A percentile compares a stretch with the other conserved stretches of the same genome.
phyloP scores from a whole-genome alignment of 2,888 invertebrate species.

The Idaea straminata region DNA sequence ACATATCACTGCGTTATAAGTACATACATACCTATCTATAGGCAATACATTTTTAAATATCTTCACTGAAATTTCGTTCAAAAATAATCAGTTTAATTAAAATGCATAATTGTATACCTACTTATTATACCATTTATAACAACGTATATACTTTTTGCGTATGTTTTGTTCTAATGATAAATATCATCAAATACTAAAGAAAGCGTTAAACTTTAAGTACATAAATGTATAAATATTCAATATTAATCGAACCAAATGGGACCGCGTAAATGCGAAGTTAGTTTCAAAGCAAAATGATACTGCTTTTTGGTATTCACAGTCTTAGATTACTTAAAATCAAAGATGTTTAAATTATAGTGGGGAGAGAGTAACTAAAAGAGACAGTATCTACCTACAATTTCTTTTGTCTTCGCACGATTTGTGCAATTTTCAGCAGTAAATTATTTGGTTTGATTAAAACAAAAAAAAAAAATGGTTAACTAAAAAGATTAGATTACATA shows the following conservation, averaged over 20 bases:
- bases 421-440: no score
- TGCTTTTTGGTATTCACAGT: slow-evolving; percentile 56
- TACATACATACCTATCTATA: not conserved
- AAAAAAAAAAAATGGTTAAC: no score
- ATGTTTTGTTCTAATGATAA: no score
- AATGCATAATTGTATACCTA: not conserved
- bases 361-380: no score
- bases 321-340: slow-evolving; percentile 28
- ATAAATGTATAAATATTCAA: not conserved
- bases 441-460: no score
- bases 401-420: no score
- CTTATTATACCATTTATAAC: not conserved
- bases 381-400: no score
- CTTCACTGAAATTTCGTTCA: not conserved
- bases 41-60: not conserved
- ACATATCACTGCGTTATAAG: not conserved
- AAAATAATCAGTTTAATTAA: not conserved
- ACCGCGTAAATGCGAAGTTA: not conserved
- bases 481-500: no score
- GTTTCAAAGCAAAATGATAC: slow-evolving; percentile 34
- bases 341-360: slow-evolving; percentile 17
- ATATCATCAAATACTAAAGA: no score
- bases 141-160: no score
- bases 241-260: not conserved
- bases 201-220: not conserved